phyloP scores from a whole-genome alignment of 1,140 invertebrate genomes.

The Andricus grossulariae region DNA sequence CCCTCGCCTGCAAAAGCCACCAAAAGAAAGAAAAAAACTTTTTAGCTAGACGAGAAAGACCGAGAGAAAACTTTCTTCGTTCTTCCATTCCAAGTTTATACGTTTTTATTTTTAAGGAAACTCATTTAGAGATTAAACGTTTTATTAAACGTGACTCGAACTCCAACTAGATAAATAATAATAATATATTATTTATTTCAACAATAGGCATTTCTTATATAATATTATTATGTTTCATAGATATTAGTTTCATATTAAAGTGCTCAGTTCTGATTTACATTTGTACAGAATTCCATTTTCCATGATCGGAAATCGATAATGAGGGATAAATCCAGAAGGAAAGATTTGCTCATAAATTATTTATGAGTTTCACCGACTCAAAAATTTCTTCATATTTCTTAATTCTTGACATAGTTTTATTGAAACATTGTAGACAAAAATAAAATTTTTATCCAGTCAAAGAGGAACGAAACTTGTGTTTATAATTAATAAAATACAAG shows the following conservation, averaged over 20 bases:
- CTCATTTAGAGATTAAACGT: background rate
- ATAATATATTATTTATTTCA: no score
- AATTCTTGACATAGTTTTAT: background rate
- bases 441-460: background rate
- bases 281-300: no score
- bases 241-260: no score
- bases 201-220: no score
- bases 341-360: background rate
- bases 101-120: background rate
- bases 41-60: background rate
- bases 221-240: no score
- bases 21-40: no score
- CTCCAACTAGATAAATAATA: no score
- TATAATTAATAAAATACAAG: background rate
- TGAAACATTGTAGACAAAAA: background rate
- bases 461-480: background rate
- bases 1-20: slow-evolving; percentile 22
- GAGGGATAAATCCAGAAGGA: background rate
- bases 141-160: background rate
- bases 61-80: background rate
- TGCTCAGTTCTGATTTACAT: no score
- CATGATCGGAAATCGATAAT: no score
- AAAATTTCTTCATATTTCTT: no score
- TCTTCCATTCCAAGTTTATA: background rate
- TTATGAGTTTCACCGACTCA: background rate